These are phyloP conservation scores for Eristalis intricaria DNA, from an alignment of 2,888 invertebrate species.

Conservation along the genomic window DNA sequence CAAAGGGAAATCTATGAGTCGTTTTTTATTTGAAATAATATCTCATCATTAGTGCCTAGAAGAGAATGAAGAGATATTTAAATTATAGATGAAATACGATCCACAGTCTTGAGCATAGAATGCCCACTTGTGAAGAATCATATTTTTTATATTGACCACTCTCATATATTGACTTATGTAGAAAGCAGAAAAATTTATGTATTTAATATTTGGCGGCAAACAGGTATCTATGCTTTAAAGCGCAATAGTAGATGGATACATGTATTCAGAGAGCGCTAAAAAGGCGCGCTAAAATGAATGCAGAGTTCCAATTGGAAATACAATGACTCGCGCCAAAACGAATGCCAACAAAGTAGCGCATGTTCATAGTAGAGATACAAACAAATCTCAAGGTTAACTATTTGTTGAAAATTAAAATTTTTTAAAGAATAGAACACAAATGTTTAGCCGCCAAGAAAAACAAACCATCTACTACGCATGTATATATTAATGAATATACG, in stretches of 20 bases:
- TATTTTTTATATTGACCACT: too few species aligned
- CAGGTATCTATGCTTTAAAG: neutral
- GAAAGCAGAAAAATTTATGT: neutral
- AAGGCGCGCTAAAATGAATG: neutral
- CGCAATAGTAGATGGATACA: neutral
- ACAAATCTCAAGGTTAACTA: constrained; percentile 1
- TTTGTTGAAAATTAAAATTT: neutral
- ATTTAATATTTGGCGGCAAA: neutral
- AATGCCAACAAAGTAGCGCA: neutral
- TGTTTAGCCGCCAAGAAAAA: neutral
- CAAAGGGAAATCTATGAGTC: too few species aligned
- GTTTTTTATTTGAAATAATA: too few species aligned
- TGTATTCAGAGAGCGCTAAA: neutral
- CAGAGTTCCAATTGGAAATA: constrained; percentile 21
- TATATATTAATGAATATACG: neutral
- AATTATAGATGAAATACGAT: too few species aligned
- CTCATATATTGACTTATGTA: neutral
- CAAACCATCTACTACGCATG: neutral
- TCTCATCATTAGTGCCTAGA: too few species aligned
- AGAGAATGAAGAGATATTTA: too few species aligned
- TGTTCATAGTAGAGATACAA: neutral
- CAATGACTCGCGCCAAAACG: constrained; percentile 16
- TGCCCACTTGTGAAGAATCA: too few species aligned
- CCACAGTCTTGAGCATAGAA: too few species aligned
- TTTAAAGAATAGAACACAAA: neutral